phyloP scores from a whole-genome alignment of 2,797 vertebrate species.

The Clamator glandarius region DNA sequence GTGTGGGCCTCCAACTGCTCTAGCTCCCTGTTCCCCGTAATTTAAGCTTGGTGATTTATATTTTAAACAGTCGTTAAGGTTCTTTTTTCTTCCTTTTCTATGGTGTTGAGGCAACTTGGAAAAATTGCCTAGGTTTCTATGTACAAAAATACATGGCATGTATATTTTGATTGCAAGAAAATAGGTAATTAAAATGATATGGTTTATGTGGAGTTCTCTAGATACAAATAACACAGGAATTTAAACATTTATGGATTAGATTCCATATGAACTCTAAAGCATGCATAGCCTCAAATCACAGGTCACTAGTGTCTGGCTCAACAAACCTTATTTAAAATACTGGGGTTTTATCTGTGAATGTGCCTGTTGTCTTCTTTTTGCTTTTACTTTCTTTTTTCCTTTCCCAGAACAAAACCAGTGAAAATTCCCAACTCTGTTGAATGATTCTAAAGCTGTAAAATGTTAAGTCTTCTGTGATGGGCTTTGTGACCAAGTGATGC shows the following conservation, averaged over 20 bases:
- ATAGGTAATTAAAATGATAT: not conserved
- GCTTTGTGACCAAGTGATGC: not conserved
- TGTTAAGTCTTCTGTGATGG: not conserved
- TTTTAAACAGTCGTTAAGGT: not conserved
- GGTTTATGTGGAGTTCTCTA: not conserved
- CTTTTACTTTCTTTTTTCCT: not conserved
- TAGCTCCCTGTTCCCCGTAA: not conserved
- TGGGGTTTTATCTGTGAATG: not conserved
- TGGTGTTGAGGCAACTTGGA: not conserved
- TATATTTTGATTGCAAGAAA: not conserved
- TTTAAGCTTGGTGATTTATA: not conserved
- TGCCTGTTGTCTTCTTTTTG: not conserved
- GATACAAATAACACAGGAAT: not conserved
- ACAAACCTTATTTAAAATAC: not conserved
- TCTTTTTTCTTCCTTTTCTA: not conserved
- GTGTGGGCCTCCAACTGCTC: not conserved
- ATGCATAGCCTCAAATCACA: not conserved
- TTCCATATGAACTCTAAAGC: not conserved
- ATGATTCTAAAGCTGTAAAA: not conserved
- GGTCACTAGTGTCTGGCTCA: not conserved
- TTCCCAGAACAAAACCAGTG: not conserved
- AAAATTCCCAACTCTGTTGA: not conserved
- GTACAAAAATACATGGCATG: not conserved
- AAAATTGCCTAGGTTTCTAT: not conserved
- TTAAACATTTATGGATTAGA: not conserved